A percentile compares a stretch with the other conserved stretches of the same genome.
phyloP scores from a whole-genome alignment of 2,888 invertebrate genomes.

The Parthenolecanium corni region DNA sequence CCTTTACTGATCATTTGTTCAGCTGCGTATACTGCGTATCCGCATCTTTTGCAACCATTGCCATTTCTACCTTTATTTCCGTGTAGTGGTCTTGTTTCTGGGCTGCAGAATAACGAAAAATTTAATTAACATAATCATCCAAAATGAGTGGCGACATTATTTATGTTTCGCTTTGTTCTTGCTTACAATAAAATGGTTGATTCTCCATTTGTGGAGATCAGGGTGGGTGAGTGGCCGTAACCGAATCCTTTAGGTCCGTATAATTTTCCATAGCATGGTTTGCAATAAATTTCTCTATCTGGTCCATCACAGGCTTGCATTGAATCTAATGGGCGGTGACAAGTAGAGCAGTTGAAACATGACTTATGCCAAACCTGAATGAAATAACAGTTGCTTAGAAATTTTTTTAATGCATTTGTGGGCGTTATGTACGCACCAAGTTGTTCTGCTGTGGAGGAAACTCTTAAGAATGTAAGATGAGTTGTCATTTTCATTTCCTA shows the following conservation, averaged over 20 bases:
- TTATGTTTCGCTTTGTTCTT: too few relatives aligned
- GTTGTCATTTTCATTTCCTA: too few relatives aligned
- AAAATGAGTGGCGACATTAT: too few relatives aligned
- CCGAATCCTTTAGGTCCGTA: conserved; percentile 88
- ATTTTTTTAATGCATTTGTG: too few relatives aligned
- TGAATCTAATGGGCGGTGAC: conserved; percentile 78
- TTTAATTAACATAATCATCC: not conserved
- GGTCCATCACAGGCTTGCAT: conserved; percentile 87
- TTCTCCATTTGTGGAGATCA: conserved; percentile 63
- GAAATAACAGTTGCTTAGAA: too few relatives aligned
- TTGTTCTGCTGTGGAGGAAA: too few relatives aligned
- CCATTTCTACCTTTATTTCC: conserved; percentile 63
- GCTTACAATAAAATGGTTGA: conserved; percentile 58
- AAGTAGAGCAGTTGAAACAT: conserved; percentile 87
- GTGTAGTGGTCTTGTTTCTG: conserved; percentile 59
- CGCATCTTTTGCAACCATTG: conserved; percentile 74
- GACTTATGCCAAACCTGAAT: conserved; percentile 86
- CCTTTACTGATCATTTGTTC: conserved; percentile 94
- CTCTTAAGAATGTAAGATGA: too few relatives aligned
- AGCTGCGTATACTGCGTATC: conserved; percentile 85
- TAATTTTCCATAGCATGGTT: conserved; percentile 77
- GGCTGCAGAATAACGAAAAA: conserved; percentile 41
- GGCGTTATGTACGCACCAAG: too few relatives aligned
- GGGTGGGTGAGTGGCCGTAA: conserved; percentile 74
- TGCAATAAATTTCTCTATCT: conserved; percentile 86